Conservation (phyloP, 2,113 vertebrate species). For the Pelmatolapia mariae region DNA sequence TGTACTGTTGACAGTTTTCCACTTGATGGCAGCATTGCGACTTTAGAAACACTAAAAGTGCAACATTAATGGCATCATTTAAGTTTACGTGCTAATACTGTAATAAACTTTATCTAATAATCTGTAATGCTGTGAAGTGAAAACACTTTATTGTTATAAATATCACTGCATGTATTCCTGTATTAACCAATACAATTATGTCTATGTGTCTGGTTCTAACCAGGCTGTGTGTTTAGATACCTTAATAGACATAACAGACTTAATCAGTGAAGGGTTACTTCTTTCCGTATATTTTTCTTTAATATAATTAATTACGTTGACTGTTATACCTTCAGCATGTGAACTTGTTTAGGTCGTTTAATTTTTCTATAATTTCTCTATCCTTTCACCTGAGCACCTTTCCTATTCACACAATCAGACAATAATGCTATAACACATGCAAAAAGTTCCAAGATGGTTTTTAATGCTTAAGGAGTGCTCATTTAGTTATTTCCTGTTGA, state of each 20-base stretch:
- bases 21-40: slow-evolving; percentile 55
- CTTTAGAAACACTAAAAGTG: background rate
- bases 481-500: slow-evolving; percentile 55
- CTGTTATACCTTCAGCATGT: background rate
- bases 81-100: background rate
- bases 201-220: background rate
- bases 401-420: background rate
- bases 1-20: slow-evolving; percentile 6
- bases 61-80: background rate
- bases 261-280: background rate
- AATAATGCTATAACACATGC: slow-evolving; percentile 6
- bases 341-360: background rate
- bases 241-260: background rate
- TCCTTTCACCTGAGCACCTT: background rate
- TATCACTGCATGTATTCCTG: background rate
- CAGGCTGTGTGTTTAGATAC: background rate
- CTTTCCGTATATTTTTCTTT: background rate
- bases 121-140: background rate
- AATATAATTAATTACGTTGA: background rate
- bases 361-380: background rate
- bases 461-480: slow-evolving; percentile 30
- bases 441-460: slow-evolving; percentile 35
- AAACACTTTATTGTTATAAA: background rate
- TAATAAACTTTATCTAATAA: background rate
- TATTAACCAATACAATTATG: background rate